Conservation (phyloP, 2,113 vertebrate genomes). For the Mastomys natalensis region DNA sequence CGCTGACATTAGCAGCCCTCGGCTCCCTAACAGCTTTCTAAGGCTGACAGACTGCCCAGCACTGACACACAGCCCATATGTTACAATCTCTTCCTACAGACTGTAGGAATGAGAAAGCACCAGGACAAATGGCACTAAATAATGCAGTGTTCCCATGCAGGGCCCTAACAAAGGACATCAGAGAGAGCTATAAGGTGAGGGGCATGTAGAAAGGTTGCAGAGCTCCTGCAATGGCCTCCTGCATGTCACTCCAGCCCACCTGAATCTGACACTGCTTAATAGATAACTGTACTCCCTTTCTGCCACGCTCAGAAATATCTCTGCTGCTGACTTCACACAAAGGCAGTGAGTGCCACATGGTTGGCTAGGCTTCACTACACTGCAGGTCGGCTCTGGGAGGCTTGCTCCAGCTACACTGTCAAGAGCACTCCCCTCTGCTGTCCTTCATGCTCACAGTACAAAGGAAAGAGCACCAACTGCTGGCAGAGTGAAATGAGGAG, state of each 20-base stretch:
- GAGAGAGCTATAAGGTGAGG: not conserved
- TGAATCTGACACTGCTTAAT: not conserved
- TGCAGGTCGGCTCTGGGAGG: not conserved
- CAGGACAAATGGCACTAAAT: constrained; percentile 63
- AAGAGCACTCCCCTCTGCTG: not conserved
- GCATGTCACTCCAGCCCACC: not conserved
- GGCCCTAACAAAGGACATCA: constrained; percentile 37
- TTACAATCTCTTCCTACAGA: constrained; percentile 14
- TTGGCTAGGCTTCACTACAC: not conserved
- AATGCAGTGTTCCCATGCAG: constrained; percentile 10
- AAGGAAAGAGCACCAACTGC: not conserved
- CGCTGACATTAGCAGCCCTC: not conserved
- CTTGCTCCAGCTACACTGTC: not conserved
- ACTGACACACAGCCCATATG: constrained; percentile 33
- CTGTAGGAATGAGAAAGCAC: constrained; percentile 5
- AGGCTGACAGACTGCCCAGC: constrained; percentile 55
- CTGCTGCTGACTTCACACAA: constrained; percentile 1
- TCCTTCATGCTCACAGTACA: not conserved
- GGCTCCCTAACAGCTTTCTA: constrained; percentile 24
- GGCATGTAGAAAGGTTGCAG: constrained; percentile 10
- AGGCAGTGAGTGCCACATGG: not conserved
- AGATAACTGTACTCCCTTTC: not conserved
- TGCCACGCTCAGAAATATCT: not conserved
- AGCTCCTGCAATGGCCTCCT: not conserved
- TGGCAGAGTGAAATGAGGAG: not conserved